Evolutionary conservation across 2,888 invertebrate species (phyloP), one percentile per base, ranked within the genome.

Genomic region (Acanthosoma haemorrhoidale): DNA sequence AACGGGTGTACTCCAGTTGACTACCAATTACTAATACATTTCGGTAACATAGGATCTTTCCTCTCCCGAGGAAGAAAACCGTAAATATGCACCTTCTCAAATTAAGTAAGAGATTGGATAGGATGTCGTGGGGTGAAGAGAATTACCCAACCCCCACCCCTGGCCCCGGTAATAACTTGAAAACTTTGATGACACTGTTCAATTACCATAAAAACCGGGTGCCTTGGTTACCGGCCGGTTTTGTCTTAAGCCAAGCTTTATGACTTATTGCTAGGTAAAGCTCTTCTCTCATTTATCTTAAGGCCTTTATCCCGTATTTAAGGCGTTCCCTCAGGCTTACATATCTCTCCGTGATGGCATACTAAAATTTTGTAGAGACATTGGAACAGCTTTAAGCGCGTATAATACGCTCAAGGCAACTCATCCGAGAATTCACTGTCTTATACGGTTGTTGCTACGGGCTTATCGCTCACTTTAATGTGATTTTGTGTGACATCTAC

Each of bases 201-300:
- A 71, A 73, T 73, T 73, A 73, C 72, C 72, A 73, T 73, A 73
- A 73, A 73, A 73, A 73, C n/a, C 36, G 25, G 21, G 25, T 25
- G 51, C 64, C 41, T 29, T 15, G 39, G 15, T 18, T 32, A 9
- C 32, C 59, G 32, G 32, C 21, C 31, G 59, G 31, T 59, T 34
- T 59, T 59, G 59, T 59, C 59, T 59, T 59, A 59, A 59, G 59
- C 59, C 59, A 25, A n/a, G 39, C 39, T 64, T 64, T 64, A 64
- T 64, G 64, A 64, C 64, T 64, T 64, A 64, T n/a, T 64, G 21
- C 64, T 41, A 41, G 64, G 64, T 64, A 41, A 41, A 64, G 39
- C 64, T 31, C 41, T 25, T 8, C 36, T 16, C 64, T 64, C 64
- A 64, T 41, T 64, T 64, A 64, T 39, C 64, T 64, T 64, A 64